Evolutionary conservation across 2,888 invertebrate species (phyloP), one percentile per base, ranked within the genome.

Genomic region (Melipona beecheii): DNA sequence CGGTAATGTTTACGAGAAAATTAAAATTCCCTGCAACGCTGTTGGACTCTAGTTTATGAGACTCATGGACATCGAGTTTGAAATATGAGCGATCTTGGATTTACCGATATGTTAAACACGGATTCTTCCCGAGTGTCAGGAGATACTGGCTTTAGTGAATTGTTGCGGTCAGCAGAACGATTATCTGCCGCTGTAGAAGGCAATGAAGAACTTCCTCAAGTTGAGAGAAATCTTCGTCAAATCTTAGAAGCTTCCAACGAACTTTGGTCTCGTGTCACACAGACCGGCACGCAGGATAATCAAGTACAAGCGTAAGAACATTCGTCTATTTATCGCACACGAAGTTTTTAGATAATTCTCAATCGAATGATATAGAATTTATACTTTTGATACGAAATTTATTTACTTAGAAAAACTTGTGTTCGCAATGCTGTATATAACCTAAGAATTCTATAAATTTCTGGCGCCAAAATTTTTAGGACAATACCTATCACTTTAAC

Each of bases 111-210:
- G 81, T 85, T 84, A 52, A 70, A 24, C 24, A 60, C 52, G 27
- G 84, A 88, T 74, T 72, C 83, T 19, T 64, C 79, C 13, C 78
- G 84, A 27, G 27, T 84, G 50, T 50, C 78, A 36, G 88, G 92
- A 65, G 94, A 94, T 84, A 93, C 95, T 15, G 98, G 98, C 94
- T 98, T 99, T 92, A 97, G 97, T 89, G 97, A 98, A 92, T 96
- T 99, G 90, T 95, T 99, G 78, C 97, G 98, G 93, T 97, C 98
- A 95, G 99, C 99, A 17, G 98, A 99, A 93, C 98, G 98, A 93
- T 95, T 99, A 83, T 97, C 98, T 0, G 97, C 98, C 85, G 98
- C 98, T 93, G 97, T 98, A 24, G 98, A 98, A 94, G 97, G 97
- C 86, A 97, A 97, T 91, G 97, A 97, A 87, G 98, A 98, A 91